phyloP scores from a whole-genome alignment of 2,113 vertebrate genomes.

The Malurus melanocephalus region DNA sequence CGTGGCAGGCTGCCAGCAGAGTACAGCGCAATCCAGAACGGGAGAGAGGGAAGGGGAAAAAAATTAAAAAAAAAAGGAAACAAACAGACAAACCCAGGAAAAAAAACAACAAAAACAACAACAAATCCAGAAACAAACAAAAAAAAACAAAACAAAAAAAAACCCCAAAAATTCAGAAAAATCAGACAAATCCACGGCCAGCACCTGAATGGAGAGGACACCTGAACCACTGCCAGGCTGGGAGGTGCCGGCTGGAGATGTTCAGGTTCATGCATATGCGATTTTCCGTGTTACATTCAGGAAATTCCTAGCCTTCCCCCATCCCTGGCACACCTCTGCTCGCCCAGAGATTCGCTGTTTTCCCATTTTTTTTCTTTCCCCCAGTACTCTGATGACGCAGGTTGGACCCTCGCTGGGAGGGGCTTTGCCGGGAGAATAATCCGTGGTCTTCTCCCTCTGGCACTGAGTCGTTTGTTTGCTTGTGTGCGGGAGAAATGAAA shows the following conservation, averaged over 20 bases:
- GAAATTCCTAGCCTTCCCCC: neutral
- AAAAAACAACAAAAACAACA: no score
- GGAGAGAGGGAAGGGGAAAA: neutral
- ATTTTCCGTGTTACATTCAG: neutral
- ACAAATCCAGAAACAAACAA: no score
- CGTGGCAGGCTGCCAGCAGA: conserved; percentile 48
- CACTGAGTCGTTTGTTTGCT: conserved; percentile 50
- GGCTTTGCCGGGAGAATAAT: neutral
- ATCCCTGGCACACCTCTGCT: neutral
- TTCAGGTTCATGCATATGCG: neutral
- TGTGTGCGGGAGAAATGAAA: neutral
- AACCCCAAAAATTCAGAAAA: no score
- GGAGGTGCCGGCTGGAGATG: neutral
- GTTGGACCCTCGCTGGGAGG: neutral
- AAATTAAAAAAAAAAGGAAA: no score
- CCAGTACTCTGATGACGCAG: conserved; percentile 18
- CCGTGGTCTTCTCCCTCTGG: neutral
- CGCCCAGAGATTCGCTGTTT: conserved; percentile 33
- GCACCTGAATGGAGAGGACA: neutral
- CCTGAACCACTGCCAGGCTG: conserved; percentile 23
- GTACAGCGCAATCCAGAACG: neutral
- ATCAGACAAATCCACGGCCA: neutral
- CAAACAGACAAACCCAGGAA: no score
- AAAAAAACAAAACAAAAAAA: no score
- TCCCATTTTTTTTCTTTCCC: neutral